Evolutionary conservation across 2,797 vertebrate genomes (phyloP), one percentile per base, ranked within the genome.

Genomic region (Psittacula echo): DNA sequence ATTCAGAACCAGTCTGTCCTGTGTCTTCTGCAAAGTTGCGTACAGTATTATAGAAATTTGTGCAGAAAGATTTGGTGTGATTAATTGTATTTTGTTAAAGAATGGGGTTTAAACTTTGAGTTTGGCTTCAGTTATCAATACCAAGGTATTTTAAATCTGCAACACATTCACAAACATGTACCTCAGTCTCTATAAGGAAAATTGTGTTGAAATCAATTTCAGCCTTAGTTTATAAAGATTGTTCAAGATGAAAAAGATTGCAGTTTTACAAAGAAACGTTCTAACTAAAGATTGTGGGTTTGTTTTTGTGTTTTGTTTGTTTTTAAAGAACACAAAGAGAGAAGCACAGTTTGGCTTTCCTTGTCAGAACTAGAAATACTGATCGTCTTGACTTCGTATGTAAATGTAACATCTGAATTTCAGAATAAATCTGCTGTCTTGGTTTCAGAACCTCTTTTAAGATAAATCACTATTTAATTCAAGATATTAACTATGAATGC

Each of bases 81-180:
- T 91, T 72, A 39, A 10, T 7, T 74, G 89, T 83, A 47, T 95
- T 94, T 90, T 68, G 73, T 96, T 93, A 81, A 86, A 90, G 90
- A 90, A 74, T 75, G 41, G 77, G 7, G 7, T 96, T 95, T 94
- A 83, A 96, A 87, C 77, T 91, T 86, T 61, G n/a, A 67, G 11
- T 84, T 96, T 87, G 20, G 20, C 51, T 94, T 94, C 89, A 87
- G 50, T 96, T 95, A 51, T 29, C 54, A 50, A 7, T 60, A 26
- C 51, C 26, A 82, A 92, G 48, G 29, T 44, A 65, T 60, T 79
- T 92, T 85, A 85, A 85, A 73, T 62, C 51, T 80, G 41, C 34
- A 62, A 23, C 7, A 27, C 10, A 5, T 68, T 92, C 58, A 41
- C 50, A 22, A 50, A 4, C 7, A 2, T 29, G 11, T 62, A 8